phyloP scores from a whole-genome alignment of 2,113 vertebrate species.

The Panthera leo region DNA sequence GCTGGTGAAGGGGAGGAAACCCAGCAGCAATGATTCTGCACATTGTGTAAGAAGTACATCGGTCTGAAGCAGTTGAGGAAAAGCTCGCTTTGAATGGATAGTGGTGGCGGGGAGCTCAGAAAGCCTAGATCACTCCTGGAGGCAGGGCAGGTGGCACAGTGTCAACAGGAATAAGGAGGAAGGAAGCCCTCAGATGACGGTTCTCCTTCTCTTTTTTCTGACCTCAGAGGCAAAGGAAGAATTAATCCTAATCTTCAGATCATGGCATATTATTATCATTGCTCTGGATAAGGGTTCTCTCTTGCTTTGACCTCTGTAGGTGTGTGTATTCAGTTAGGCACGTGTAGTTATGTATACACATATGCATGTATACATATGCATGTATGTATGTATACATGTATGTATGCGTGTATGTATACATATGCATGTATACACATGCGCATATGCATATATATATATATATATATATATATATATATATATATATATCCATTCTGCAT shows the following conservation, averaged over 20 bases:
- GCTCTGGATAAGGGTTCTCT: too few relatives aligned
- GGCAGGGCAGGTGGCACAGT: fast-evolving
- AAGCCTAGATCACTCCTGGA: neutral
- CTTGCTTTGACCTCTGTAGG: neutral
- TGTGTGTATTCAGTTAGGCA: neutral
- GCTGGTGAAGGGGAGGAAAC: neutral
- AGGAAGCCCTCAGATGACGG: neutral
- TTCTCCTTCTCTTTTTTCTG: neutral
- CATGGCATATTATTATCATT: neutral
- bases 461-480: neutral
- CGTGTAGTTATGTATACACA: neutral
- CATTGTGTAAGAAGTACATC: neutral
- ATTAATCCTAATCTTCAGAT: neutral
- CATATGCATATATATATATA: too few relatives aligned
- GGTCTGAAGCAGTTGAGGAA: neutral
- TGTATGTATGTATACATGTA: neutral
- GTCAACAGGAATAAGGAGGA: neutral
- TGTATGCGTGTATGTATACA: neutral
- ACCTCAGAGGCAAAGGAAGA: neutral
- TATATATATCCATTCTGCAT: neutral
- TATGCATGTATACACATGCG: neutral
- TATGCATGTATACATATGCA: neutral
- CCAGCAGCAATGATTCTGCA: neutral
- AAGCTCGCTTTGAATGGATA: neutral
- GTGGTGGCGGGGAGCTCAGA: neutral